phyloP scores from a whole-genome alignment of 2,888 invertebrate species.

The Diplolepis rosae region DNA sequence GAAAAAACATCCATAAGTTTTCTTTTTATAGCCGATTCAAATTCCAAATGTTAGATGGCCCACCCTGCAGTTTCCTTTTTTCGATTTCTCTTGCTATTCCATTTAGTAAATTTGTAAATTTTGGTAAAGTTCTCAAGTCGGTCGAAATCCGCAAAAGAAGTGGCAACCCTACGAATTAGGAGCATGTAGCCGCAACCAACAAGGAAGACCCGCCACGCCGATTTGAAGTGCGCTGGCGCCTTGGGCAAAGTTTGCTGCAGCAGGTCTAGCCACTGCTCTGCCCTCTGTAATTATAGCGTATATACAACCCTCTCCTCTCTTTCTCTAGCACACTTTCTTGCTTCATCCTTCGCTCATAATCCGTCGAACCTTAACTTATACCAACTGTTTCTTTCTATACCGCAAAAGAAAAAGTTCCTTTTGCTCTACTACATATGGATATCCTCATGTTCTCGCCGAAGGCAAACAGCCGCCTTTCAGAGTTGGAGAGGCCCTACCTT shows the following conservation, averaged over 20 bases:
- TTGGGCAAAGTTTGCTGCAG: slow-evolving; percentile 62
- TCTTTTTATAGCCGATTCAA: too few relatives aligned
- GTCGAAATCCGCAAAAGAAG: too few relatives aligned
- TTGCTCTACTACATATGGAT: slow-evolving; percentile 51
- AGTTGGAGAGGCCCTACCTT: too few relatives aligned
- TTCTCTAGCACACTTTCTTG: slow-evolving; percentile 43
- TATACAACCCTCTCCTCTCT: slow-evolving; percentile 50
- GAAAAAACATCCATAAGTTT: too few relatives aligned
- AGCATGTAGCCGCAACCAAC: slow-evolving; percentile 51
- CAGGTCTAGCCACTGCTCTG: slow-evolving; percentile 69
- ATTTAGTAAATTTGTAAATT: too few relatives aligned
- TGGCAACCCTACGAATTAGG: too few relatives aligned
- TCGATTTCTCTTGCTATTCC: too few relatives aligned
- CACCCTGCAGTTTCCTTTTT: too few relatives aligned
- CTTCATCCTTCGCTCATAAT: slow-evolving; percentile 40
- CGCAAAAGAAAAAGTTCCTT: slow-evolving; percentile 44
- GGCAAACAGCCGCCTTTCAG: slow-evolving; percentile 55
- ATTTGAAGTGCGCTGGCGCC: slow-evolving; percentile 62
- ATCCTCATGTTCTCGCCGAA: slow-evolving; percentile 61
- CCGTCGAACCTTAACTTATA: slow-evolving; percentile 26
- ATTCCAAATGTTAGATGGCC: too few relatives aligned
- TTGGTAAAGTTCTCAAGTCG: too few relatives aligned
- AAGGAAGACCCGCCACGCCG: slow-evolving; percentile 56
- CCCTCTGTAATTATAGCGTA: slow-evolving; percentile 67
- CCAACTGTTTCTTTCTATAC: slow-evolving; percentile 33